phyloP scores from a whole-genome alignment of 2,113 vertebrate genomes.

The Oenanthe melanoleuca region DNA sequence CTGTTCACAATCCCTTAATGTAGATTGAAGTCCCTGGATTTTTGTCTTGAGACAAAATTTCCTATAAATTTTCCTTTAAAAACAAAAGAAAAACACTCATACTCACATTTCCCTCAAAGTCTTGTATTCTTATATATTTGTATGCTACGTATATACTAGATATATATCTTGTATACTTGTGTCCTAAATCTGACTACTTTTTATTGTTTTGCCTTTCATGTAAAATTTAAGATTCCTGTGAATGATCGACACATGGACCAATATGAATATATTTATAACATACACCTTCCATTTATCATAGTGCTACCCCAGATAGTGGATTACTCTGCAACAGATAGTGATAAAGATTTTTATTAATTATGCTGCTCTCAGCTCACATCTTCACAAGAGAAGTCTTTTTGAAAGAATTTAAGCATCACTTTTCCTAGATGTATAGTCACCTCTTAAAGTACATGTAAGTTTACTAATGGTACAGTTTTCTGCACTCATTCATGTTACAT shows the following conservation, averaged over 20 bases:
- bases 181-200: not conserved
- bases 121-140: not conserved
- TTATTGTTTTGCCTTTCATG: not conserved
- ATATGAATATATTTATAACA: not conserved
- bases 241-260: not conserved
- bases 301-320: not conserved
- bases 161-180: not conserved
- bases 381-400: not conserved
- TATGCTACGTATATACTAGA: not conserved
- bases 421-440: not conserved
- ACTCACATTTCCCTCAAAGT: not conserved
- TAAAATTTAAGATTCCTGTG: not conserved
- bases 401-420: not conserved
- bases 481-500: not conserved
- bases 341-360: not conserved
- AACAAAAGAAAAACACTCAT: not conserved
- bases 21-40: not conserved
- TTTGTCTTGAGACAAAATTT: not conserved
- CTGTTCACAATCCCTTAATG: not conserved
- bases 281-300: not conserved
- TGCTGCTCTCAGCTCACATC: not conserved
- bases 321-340: not conserved
- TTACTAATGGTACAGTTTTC: not conserved
- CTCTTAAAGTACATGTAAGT: not conserved
- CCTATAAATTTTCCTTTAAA: not conserved